A percentile compares a stretch with the other conserved stretches of the same genome.
Evolutionary conservation across 2,113 vertebrate genomes (phyloP).

Genomic region (Origma solitaria): DNA sequence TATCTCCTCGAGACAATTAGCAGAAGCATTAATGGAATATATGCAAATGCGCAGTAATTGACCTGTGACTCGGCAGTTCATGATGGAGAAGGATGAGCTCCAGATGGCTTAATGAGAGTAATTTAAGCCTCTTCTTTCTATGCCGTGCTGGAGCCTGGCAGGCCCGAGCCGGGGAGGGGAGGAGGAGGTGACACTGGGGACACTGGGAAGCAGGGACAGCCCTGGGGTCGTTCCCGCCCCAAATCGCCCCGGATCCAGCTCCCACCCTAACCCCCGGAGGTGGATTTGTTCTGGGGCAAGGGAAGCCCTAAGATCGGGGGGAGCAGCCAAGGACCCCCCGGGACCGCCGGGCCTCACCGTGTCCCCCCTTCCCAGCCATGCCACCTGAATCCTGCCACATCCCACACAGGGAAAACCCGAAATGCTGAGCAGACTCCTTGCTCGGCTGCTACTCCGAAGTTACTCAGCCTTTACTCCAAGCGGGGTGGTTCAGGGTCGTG

Average conservation of each 20-base stretch:
- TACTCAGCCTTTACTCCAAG: background rate
- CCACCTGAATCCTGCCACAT: background rate
- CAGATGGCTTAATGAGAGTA: constrained; percentile 69
- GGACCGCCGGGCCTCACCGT: rapidly evolving
- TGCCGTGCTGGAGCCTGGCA: background rate
- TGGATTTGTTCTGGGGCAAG: background rate
- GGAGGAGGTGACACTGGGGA: background rate
- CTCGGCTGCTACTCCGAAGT: rapidly evolving
- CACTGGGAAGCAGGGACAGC: background rate
- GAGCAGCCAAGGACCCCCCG: rapidly evolving
- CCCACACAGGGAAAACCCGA: background rate
- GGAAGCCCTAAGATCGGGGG: background rate
- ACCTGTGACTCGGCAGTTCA: constrained; percentile 45
- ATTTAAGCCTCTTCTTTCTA: constrained; percentile 50
- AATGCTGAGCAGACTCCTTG: background rate
- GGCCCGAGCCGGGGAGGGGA: background rate
- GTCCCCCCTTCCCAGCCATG: background rate
- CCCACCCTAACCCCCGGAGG: background rate
- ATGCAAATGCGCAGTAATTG: constrained; percentile 73
- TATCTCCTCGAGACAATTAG: constrained; percentile 70
- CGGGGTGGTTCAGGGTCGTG: background rate
- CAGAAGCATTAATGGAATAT: constrained; percentile 67
- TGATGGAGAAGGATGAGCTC: constrained; percentile 58
- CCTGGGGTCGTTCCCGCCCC: rapidly evolving
- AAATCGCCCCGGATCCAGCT: rapidly evolving